Evolutionary conservation across 2,797 vertebrate genomes (phyloP).

Genomic region (Chaetophractus vellerosus): DNA sequence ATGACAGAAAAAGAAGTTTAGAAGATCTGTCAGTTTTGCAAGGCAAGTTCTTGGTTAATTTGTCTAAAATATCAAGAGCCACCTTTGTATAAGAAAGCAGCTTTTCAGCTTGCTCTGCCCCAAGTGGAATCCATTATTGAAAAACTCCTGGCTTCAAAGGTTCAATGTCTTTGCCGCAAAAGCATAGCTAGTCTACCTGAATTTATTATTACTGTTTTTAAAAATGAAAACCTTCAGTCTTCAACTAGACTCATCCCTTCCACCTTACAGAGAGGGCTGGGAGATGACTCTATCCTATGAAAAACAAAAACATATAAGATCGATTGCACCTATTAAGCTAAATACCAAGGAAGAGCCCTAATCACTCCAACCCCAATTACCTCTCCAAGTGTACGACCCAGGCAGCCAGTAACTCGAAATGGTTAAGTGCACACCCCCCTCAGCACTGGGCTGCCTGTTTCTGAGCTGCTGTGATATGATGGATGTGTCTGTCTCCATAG

Average conservation of each 20-base stretch:
- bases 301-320: neutral
- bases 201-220: conserved; percentile 40
- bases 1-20: neutral
- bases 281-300: neutral
- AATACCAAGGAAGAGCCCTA: neutral
- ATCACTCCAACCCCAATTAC: neutral
- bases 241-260: neutral
- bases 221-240: conserved; percentile 38
- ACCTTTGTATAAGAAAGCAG: neutral
- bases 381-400: neutral
- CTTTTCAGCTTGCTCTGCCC: conserved; percentile 22
- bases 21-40: neutral
- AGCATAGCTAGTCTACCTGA: neutral
- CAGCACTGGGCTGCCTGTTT: conserved; percentile 68
- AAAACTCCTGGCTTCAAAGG: conserved; percentile 41
- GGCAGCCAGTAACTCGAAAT: conserved; percentile 26
- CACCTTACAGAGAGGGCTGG: neutral
- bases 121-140: neutral
- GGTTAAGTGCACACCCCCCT: conserved; percentile 67
- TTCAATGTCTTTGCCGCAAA: conserved; percentile 12
- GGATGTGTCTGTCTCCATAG: conserved; percentile 85
- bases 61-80: neutral
- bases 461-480: conserved; percentile 80
- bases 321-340: neutral
- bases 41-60: conserved; percentile 35